Conservation (phyloP, 2,888 invertebrate species). For the Asteroscopus sphinx region DNA sequence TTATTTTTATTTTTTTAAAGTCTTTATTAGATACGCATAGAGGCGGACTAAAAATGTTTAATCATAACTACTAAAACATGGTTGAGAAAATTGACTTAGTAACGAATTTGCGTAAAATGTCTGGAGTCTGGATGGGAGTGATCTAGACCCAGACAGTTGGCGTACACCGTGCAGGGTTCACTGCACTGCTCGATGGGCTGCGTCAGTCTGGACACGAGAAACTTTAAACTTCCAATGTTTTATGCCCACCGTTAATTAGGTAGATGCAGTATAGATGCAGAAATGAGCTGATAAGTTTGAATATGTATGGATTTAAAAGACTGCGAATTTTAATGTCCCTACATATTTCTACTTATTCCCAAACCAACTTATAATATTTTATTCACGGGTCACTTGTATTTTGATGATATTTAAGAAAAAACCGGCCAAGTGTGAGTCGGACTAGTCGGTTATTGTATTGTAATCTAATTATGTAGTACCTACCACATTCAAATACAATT, state of each 20-base stretch:
- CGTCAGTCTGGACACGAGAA: constrained; percentile 57
- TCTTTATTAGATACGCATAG: constrained; percentile 1
- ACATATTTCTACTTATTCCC: not conserved
- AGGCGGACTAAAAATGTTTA: not conserved
- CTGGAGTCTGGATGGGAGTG: constrained; percentile 61
- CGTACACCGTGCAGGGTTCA: constrained; percentile 61
- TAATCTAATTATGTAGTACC: too few species aligned
- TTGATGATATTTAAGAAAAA: too few species aligned
- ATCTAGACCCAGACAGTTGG: constrained; percentile 65
- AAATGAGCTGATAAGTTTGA: constrained; percentile 28
- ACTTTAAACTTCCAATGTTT: constrained; percentile 50
- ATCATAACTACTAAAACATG: constrained; percentile 18
- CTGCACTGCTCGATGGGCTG: constrained; percentile 61
- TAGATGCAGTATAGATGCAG: constrained; percentile 35
- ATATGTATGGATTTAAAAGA: constrained; percentile 12
- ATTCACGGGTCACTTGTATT: constrained; percentile 1
- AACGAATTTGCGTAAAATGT: constrained; percentile 60
- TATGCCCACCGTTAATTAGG: constrained; percentile 48
- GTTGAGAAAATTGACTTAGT: constrained; percentile 39
- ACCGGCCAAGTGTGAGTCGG: too few species aligned
- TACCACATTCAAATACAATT: too few species aligned
- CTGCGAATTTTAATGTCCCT: constrained; percentile 1
- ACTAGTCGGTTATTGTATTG: too few species aligned
- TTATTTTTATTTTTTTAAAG: too few species aligned
- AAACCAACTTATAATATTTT: constrained; percentile 18